Evolutionary conservation across 2,797 vertebrate species (phyloP).

Genomic region (Loris lydekkerianus): DNA sequence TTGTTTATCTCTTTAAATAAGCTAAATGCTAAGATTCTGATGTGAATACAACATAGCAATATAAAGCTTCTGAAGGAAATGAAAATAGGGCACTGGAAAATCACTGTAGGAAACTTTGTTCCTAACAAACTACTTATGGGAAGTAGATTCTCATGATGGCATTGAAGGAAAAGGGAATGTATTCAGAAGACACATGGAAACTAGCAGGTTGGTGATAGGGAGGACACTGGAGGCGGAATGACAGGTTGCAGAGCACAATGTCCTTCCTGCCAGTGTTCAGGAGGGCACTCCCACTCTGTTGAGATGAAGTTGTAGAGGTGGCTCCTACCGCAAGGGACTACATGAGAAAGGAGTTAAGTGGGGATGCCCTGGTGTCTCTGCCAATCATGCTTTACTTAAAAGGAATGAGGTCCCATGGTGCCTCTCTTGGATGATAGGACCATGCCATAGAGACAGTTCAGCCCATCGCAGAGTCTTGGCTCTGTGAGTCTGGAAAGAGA

Average conservation of each 20-base stretch:
- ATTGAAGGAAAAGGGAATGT: constrained; percentile 63
- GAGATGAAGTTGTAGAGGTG: not conserved
- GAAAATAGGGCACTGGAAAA: constrained; percentile 77
- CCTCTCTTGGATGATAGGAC: not conserved
- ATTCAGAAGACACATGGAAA: not conserved
- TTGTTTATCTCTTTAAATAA: constrained; percentile 87
- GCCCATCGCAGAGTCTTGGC: not conserved
- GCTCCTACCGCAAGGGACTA: not conserved
- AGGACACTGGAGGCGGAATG: not conserved
- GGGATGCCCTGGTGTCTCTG: not conserved
- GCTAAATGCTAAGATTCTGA: constrained; percentile 86
- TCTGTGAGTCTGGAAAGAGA: not conserved
- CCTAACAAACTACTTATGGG: constrained; percentile 76
- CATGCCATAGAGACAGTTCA: not conserved
- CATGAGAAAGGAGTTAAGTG: not conserved
- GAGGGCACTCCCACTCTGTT: too few species aligned
- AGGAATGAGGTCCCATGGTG: not conserved
- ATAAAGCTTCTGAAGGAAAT: constrained; percentile 70
- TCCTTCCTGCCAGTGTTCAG: not conserved
- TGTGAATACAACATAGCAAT: constrained; percentile 70
- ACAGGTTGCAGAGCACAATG: not conserved
- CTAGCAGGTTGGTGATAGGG: not conserved
- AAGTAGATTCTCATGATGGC: constrained; percentile 73
- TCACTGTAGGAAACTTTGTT: constrained; percentile 61
- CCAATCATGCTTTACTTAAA: not conserved